Evolutionary conservation across 1,140 invertebrate species (phyloP).

Genomic region (Drosophila grimshawi): DNA sequence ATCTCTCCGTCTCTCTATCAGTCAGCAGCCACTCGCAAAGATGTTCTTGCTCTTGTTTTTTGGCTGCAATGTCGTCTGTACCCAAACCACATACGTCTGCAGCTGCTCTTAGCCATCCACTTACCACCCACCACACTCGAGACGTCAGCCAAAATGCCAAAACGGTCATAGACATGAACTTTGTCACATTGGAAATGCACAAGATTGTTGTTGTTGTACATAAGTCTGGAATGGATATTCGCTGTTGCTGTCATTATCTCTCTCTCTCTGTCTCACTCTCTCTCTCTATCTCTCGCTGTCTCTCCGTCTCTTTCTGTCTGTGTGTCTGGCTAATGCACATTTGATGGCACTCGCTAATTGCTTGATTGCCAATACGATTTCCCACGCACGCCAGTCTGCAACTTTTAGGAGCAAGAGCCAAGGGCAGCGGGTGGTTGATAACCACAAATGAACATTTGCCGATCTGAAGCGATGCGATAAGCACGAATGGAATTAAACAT

Average conservation of each 20-base stretch:
- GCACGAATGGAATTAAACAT: constrained; percentile 63
- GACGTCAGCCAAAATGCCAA: constrained; percentile 49
- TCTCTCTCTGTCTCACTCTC: constrained; percentile 15
- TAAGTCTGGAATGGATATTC: constrained; percentile 34
- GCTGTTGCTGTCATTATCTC: constrained; percentile 8
- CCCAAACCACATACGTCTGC: constrained; percentile 15
- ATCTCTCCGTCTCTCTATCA: constrained; percentile 2
- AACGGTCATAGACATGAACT: constrained; percentile 68
- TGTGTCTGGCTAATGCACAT: constrained; percentile 70
- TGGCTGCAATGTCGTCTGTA: constrained; percentile 37
- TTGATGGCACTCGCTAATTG: constrained; percentile 81
- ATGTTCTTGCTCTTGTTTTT: constrained; percentile 19
- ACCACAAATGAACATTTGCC: constrained; percentile 35
- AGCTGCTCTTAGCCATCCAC: neutral
- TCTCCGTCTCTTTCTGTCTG: constrained; percentile 8
- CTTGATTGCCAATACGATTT: constrained; percentile 75
- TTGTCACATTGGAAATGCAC: constrained; percentile 58
- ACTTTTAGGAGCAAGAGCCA: neutral
- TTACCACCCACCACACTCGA: neutral
- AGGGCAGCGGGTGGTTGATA: neutral
- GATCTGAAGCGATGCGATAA: constrained; percentile 55
- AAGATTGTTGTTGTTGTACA: constrained; percentile 13
- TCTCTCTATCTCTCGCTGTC: constrained; percentile 9
- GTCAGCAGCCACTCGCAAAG: constrained; percentile 2
- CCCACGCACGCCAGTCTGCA: constrained; percentile 56